These are phyloP conservation scores for Apogon talboti DNA, from an alignment of 2,797 vertebrate species.

Conservation along the genomic window DNA sequence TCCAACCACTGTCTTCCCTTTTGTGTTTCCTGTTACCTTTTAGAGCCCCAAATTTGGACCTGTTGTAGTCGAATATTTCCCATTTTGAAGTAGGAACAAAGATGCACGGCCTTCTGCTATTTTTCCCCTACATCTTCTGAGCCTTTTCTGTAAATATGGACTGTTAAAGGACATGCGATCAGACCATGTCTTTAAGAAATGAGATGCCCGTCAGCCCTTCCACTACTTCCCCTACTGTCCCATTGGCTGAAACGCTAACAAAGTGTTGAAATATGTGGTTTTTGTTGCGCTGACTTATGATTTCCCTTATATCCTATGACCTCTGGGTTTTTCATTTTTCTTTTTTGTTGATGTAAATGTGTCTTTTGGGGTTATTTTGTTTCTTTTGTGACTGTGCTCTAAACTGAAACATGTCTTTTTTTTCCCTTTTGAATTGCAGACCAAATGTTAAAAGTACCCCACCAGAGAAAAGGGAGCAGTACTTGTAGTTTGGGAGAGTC, in stretches of 20 bases:
- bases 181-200: slow-evolving; percentile 56
- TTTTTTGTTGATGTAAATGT: slow-evolving; percentile 49
- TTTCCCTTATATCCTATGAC: slow-evolving; percentile 68
- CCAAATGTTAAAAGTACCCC: slow-evolving; percentile 91
- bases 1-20: slow-evolving; percentile 75
- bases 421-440: slow-evolving; percentile 90
- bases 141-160: slow-evolving; percentile 77
- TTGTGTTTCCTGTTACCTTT: slow-evolving; percentile 51
- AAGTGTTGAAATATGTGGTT: slow-evolving; percentile 34
- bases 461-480: slow-evolving; percentile 91
- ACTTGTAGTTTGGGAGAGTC: slow-evolving; percentile 89
- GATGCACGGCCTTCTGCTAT: slow-evolving; percentile 40
- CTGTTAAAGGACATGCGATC: slow-evolving; percentile 60
- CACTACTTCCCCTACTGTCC: slow-evolving; percentile 29
- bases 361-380: slow-evolving; percentile 62
- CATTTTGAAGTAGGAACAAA: slow-evolving; percentile 53
- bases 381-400: slow-evolving; percentile 68
- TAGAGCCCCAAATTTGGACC: slow-evolving; percentile 74
- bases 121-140: slow-evolving; percentile 42
- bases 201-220: slow-evolving; percentile 39
- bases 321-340: slow-evolving; percentile 50
- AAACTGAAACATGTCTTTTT: slow-evolving; percentile 84
- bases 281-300: slow-evolving; percentile 52
- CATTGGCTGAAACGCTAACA: slow-evolving; percentile 57
- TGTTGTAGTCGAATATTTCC: slow-evolving; percentile 51